Evolutionary conservation across 2,797 vertebrate genomes (phyloP).

Genomic region (Hoplostethus atlanticus): DNA sequence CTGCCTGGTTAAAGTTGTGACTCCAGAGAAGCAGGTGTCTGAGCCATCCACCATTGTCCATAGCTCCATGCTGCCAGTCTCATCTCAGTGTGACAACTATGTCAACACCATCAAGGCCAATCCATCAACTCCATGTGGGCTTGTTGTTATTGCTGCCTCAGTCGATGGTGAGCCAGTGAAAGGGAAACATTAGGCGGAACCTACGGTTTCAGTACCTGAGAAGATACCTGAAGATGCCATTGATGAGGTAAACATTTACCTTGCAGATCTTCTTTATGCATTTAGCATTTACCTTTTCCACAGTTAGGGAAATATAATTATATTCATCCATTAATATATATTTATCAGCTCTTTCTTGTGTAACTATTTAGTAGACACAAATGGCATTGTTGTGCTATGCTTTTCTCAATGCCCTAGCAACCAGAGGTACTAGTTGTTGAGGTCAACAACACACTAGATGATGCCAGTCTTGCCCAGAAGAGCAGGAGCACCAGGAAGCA

Average conservation of each 20-base stretch:
- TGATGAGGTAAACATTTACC: slow-evolving; percentile 47
- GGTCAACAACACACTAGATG: slow-evolving; percentile 23
- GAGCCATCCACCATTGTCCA: slow-evolving; percentile 31
- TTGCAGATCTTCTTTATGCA: not conserved
- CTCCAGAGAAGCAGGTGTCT: slow-evolving; percentile 73
- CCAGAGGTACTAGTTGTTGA: not conserved
- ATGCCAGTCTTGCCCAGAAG: slow-evolving; percentile 52
- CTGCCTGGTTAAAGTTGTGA: slow-evolving; percentile 76
- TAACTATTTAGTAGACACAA: not conserved
- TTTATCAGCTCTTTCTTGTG: not conserved
- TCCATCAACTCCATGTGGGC: slow-evolving; percentile 16
- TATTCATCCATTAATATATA: not conserved
- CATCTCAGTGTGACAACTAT: slow-evolving; percentile 66
- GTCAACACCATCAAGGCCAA: slow-evolving; percentile 30
- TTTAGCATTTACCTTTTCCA: not conserved
- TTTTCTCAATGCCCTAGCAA: slow-evolving; percentile 4
- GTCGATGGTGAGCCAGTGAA: slow-evolving; percentile 13
- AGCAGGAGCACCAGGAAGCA: slow-evolving; percentile 55
- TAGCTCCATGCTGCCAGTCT: slow-evolving; percentile 42
- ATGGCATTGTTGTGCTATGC: not conserved
- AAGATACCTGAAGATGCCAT: slow-evolving; percentile 28
- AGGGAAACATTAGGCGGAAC: slow-evolving; percentile 51
- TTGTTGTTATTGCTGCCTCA: slow-evolving; percentile 63
- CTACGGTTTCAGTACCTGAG: slow-evolving; percentile 44
- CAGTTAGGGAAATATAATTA: not conserved